Evolutionary conservation across 2,113 vertebrate species (phyloP).

Genomic region (Paraplagusia blochii): DNA sequence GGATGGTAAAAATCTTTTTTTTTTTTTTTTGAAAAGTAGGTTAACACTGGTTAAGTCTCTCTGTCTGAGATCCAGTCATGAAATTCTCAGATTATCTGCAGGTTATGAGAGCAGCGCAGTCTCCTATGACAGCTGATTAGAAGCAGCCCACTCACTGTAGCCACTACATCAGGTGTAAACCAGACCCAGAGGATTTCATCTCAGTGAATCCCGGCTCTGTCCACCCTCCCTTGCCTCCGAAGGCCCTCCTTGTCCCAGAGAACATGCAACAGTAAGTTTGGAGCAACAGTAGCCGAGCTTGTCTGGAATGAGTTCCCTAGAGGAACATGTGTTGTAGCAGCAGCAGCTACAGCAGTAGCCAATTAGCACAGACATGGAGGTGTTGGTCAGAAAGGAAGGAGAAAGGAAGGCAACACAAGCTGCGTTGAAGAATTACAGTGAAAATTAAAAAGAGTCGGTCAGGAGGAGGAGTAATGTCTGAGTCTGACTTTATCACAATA

Average conservation of each 20-base stretch:
- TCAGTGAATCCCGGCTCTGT: too few relatives aligned
- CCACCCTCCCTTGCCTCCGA: conserved; percentile 1
- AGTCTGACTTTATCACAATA: too few relatives aligned
- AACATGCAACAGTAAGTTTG: conserved; percentile 1
- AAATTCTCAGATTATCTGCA: too few relatives aligned
- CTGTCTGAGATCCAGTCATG: too few relatives aligned
- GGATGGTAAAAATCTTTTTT: too few relatives aligned
- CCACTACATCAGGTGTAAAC: conserved; percentile 19
- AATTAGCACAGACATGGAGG: conserved; percentile 33
- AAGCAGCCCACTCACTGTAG: conserved; percentile 10
- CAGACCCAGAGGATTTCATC: conserved; percentile 15
- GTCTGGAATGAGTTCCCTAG: conserved; percentile 46
- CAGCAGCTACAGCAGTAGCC: conserved; percentile 3
- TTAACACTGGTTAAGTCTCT: too few relatives aligned
- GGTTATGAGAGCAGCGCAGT: conserved; percentile 4
- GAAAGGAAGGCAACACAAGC: too few relatives aligned
- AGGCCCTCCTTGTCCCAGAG: neutral
- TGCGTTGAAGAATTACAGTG: too few relatives aligned
- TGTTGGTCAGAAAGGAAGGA: neutral
- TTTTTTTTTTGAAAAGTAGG: too few relatives aligned
- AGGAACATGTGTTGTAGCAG: conserved; percentile 1
- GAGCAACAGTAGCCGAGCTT: conserved; percentile 5
- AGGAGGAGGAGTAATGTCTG: too few relatives aligned
- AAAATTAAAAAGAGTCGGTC: too few relatives aligned
- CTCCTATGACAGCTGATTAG: conserved; percentile 22